Evolutionary conservation across 1,140 invertebrate genomes (phyloP), one percentile per base, ranked within the genome.

Genomic region (Plutomurus gul): DNA sequence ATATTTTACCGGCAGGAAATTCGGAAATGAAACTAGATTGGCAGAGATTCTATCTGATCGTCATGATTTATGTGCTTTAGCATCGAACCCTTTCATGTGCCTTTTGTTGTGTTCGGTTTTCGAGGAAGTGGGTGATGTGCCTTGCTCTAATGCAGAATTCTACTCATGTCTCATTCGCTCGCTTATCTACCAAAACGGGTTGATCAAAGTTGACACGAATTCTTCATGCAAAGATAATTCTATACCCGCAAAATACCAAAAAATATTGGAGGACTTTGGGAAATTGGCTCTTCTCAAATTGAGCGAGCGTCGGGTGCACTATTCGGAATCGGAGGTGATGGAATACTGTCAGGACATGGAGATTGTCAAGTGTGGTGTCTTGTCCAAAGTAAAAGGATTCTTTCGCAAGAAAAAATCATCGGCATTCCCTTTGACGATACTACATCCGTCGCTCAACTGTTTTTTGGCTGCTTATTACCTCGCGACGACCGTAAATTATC

Each of bases 381-480:
- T 89, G 5, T 86, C 86, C 16, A 88, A 87, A 51, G 70, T 75
- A 37, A 36, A 27, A 37, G 49, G 33, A 13, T 76, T 79, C 82
- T 84, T 79, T 83, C 82, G 46, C 74, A 85, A 80, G 76, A 81
- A 85, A 85, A 40, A 84, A 20, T 56, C 47, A 22, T 47, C 49
- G 20, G 27, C 39, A 87, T 43, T 89, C 86, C 77, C 71, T 40
- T 72, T 81, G 60, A 75, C 87, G n/a, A 87, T 88, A 0, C 85
- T 90, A 8, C 89, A 90, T 82, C 84, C 85, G 46, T 86, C 87
- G 1, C 86, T 90, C 33, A 86, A 87, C 11, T 88, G 89, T 60
- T 90, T 88, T 78, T 83, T 90, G 1, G 87, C 89, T 0, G 89
- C 89, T 4, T 89, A 89, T 75, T 90, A 90, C 82, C 84, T 90